Conservation (phyloP, 1,140 invertebrate species). For the Orius insidiosus region DNA sequence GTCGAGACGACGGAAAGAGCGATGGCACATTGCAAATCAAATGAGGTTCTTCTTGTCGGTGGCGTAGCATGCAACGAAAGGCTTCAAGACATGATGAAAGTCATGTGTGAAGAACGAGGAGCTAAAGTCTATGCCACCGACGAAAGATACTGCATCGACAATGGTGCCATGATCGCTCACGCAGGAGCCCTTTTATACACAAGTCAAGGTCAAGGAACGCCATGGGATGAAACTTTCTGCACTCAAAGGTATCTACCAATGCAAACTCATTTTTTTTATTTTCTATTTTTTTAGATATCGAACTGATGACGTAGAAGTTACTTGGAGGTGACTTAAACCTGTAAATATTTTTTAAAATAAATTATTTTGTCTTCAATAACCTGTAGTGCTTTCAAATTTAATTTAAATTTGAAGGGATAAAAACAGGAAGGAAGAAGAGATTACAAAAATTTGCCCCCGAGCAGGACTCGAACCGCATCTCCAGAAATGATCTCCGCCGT, state of each 20-base stretch:
- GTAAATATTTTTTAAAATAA: too few species aligned
- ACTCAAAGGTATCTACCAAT: conserved; percentile 61
- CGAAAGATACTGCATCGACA: conserved; percentile 88
- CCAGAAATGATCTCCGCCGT: too few species aligned
- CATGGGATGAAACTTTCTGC: conserved; percentile 66
- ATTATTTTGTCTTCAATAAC: too few species aligned
- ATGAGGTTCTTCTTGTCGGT: conserved; percentile 71
- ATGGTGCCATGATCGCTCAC: conserved; percentile 98
- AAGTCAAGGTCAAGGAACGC: conserved; percentile 46
- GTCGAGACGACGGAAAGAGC: conserved; percentile 98
- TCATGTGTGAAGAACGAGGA: conserved; percentile 83
- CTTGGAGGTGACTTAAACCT: conserved; percentile 55
- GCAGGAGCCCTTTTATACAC: conserved; percentile 80
- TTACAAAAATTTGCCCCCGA: too few species aligned
- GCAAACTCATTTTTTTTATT: too few species aligned
- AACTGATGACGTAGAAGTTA: conserved; percentile 87
- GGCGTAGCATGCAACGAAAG: conserved; percentile 80
- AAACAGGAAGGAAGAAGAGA: too few species aligned
- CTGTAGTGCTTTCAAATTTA: too few species aligned
- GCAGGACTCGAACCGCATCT: too few species aligned
- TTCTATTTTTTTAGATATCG: conserved; percentile 41
- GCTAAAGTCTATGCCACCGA: conserved; percentile 71
- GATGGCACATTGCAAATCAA: conserved; percentile 88
- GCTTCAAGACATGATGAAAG: conserved; percentile 92
- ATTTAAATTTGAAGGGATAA: too few species aligned